Evolutionary conservation across 1,140 invertebrate genomes (phyloP), one percentile per base, ranked within the genome.

Genomic region (Magallana gigas): DNA sequence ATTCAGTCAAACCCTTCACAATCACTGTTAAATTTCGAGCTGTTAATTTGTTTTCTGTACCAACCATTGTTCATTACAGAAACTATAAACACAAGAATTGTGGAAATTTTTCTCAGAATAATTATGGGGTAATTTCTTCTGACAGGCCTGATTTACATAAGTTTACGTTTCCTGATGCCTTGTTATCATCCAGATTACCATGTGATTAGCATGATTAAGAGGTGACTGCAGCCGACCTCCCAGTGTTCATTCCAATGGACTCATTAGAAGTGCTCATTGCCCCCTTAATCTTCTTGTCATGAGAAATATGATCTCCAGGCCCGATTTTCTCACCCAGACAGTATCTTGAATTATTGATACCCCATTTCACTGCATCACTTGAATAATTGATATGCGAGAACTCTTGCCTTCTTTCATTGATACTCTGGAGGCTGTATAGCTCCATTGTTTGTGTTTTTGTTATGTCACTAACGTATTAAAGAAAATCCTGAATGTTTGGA

Each of bases 121-220:
- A 76, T 36, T 76, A 8, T 76, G 68, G 23, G 68, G 23, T 76
- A 29, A 76, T 76, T 29, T 76, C 68, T 76, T 76, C 5, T 36
- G 68, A 76, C 68, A 76, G 68, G 7, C 29, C 2, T 29, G 68
- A 76, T 76, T 76, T 76, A 76, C 68, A 76, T 76, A 76, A 76
- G 68, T 76, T 29, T 76, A 29, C 29, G 11, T 76, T 76, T 76
- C 68, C 68, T 76, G 18, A 11, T 36, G 68, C 23, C 68, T 11
- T 29, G 36, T 29, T 76, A 29, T 76, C 68, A 1, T 36, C 18
- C 36, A 36, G 23, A 76, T 76, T 76, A 76, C 36, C 23, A 29
- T 8, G 68, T 29, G 11, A 76, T 76, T 76, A 36, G 68, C 9
- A 23, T 76, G 36, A 76, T 76, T 76, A 76, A 76, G 68, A 76